These are phyloP conservation scores for Aspidiotus destructor DNA, from an alignment of 2,888 invertebrate species.

Conservation along the genomic window DNA sequence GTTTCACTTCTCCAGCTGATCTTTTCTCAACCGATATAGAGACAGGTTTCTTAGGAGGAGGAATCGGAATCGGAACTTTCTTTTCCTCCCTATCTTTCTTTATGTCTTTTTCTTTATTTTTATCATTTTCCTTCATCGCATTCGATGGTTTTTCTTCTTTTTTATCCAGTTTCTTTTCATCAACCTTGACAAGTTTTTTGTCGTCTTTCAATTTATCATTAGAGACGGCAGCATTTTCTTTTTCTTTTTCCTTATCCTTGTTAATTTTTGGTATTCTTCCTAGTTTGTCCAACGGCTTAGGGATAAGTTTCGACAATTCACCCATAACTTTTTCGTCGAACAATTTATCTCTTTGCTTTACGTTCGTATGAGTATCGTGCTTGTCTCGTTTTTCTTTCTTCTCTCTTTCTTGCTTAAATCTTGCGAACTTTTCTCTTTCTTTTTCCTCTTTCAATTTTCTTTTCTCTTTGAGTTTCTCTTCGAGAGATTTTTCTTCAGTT, in stretches of 20 bases:
- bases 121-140: conserved; percentile 33
- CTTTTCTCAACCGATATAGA: conserved; percentile 55
- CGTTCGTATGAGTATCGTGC: conserved; percentile 4
- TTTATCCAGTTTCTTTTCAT: conserved; percentile 33
- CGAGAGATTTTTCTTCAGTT: conserved; percentile 36
- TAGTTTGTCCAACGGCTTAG: conserved; percentile 25
- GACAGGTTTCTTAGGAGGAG: conserved; percentile 37
- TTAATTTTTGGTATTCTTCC: conserved; percentile 27
- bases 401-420: conserved; percentile 54
- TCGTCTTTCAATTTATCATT: conserved; percentile 39
- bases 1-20: conserved; percentile 54
- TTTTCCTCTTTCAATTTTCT: conserved; percentile 37
- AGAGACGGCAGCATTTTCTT: neutral
- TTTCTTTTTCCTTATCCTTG: conserved; percentile 37
- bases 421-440: conserved; percentile 40
- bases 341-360: conserved; percentile 21
- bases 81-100: conserved; percentile 36
- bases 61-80: conserved; percentile 31
- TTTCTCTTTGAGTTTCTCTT: conserved; percentile 35
- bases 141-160: neutral
- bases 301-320: conserved; percentile 27
- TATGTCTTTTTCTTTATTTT: conserved; percentile 38
- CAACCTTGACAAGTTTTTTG: conserved; percentile 49
- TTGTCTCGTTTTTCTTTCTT: conserved; percentile 25
- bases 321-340: conserved; percentile 31